Conservation (phyloP, 2,888 invertebrate genomes). For the Schizaphis graminum region DNA sequence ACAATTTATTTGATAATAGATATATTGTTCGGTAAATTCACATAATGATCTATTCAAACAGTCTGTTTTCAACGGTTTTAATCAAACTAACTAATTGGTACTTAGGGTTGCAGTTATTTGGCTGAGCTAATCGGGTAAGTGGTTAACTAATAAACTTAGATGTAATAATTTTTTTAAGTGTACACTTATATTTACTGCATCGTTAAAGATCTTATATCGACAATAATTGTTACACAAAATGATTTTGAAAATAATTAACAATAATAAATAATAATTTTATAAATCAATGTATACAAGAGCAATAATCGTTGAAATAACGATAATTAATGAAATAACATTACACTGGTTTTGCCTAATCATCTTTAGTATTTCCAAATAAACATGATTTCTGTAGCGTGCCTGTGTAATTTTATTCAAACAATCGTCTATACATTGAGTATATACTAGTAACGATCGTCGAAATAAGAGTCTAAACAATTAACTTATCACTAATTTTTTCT, state of each 20-base stretch:
- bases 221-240: not conserved
- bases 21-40: not conserved
- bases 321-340: no score
- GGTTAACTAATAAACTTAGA: not conserved
- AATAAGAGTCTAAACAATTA: not conserved
- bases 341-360: no score
- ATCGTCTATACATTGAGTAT: not conserved
- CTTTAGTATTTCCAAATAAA: not conserved
- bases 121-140: not conserved
- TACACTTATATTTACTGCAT: not conserved
- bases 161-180: not conserved
- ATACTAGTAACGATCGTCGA: not conserved
- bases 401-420: not conserved
- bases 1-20: not conserved
- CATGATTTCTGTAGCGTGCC: not conserved
- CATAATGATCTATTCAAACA: not conserved
- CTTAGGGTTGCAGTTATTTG: not conserved
- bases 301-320: no score
- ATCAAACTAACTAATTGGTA: not conserved
- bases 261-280: not conserved
- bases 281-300: no score
- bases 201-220: not conserved
- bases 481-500: not conserved
- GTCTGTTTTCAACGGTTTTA: not conserved
- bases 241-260: not conserved